Evolutionary conservation across 2,888 invertebrate genomes (phyloP), one percentile per base, ranked within the genome.

Genomic region (Ophonus ardosiacus): DNA sequence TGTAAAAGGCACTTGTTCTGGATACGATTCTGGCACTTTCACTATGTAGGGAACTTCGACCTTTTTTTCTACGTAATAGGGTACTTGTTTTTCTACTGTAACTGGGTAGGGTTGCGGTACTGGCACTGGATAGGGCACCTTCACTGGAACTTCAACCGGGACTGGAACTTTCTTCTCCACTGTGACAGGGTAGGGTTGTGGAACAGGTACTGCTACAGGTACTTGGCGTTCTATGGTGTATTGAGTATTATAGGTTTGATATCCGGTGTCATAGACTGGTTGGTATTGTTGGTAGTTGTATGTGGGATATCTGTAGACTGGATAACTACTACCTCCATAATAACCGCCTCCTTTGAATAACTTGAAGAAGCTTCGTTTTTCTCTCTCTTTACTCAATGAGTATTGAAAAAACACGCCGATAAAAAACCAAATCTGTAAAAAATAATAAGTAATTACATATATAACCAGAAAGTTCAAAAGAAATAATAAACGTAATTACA

Each of bases 101-200:
- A 86, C 86, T 2, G 85, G 83, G 57, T 83, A 81, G 8, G 82
- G 86, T 40, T 83, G 74, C 7, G 86, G 85, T 31, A 85, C 82
- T 17, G 82, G 85, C 17, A 86, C 86, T 7, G 85, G 80, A 38
- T 86, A 86, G 21, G 86, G 86, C 10, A 61, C 65, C 31, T 85
- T 82, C 4, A 86, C 80, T 18, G 43, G 61, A 0, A 86, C 83
- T 31, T 82, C 18, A 71, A 86, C 85, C 43, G 86, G 86, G 13
- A 86, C 83, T 10, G 43, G 74, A 0, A 86, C 80, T 31, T 82
- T 82, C 7, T 57, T 71, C 51, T 85, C 79, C 13, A 86, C 79
- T 38, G 76, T 76, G 10, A 83, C 82, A n/a, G 86, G 86, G 7
- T 79, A 65, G 6, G 86, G 85, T 81, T 78, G 78, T 21, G 85